Conservation (phyloP, 1,140 invertebrate genomes). For the Caenorhabditis remanei region DNA sequence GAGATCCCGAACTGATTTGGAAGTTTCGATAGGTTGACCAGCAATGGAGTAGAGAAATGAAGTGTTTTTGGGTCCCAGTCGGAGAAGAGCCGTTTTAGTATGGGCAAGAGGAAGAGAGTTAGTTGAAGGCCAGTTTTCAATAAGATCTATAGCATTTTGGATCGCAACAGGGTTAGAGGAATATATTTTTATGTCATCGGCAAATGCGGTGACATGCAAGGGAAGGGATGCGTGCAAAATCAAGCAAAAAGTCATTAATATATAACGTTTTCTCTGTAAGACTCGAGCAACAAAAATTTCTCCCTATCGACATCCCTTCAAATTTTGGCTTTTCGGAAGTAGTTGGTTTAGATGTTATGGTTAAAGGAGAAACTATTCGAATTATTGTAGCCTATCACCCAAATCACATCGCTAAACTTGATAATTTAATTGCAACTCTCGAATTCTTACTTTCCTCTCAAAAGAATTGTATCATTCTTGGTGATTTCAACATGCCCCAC, state of each 20-base stretch:
- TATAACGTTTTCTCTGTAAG: no score
- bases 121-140: neutral
- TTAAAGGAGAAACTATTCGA: neutral
- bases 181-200: neutral
- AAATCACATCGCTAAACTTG: neutral
- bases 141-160: neutral
- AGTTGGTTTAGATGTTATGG: neutral
- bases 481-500: conserved; percentile 1
- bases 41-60: neutral
- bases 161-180: neutral
- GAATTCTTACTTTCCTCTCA: neutral
- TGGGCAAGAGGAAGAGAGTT: neutral
- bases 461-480: neutral
- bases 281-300: neutral
- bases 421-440: neutral
- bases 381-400: neutral
- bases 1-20: no score
- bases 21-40: no score
- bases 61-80: neutral
- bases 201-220: neutral
- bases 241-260: no score
- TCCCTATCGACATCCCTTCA: no score
- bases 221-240: no score
- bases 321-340: no score
- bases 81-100: neutral